These are phyloP conservation scores for Mimachlamys varia DNA, from an alignment of 2,888 invertebrate species.

Conservation along the genomic window DNA sequence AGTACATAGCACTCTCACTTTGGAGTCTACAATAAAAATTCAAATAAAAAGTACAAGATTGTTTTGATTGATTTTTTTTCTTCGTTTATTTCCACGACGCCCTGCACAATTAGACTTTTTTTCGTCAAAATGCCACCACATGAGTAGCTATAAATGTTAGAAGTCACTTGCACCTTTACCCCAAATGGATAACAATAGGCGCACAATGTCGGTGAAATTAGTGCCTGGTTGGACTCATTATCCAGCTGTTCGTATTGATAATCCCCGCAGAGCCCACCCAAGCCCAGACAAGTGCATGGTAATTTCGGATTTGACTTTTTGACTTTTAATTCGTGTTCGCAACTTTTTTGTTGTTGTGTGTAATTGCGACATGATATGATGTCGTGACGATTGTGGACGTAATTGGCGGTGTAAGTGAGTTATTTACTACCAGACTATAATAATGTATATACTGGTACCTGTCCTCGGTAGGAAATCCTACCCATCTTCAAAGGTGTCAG, in stretches of 20 bases:
- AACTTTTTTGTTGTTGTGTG: not conserved
- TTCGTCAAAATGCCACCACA: conserved; percentile 23
- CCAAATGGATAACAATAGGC: not conserved
- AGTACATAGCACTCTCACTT: not conserved
- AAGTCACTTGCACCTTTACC: conserved; percentile 24
- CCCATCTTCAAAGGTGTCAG: conserved; percentile 22
- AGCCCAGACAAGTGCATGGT: not conserved
- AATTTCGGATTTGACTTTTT: conserved; percentile 24
- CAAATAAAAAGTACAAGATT: not conserved
- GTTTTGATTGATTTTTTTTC: not conserved
- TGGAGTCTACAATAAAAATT: not conserved
- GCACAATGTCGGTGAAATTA: not conserved
- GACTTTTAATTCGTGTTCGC: conserved; percentile 19
- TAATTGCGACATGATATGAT: conserved; percentile 27
- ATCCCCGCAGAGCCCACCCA: conserved; percentile 22
- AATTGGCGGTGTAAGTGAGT: not conserved
- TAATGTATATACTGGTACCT: conserved; percentile 28
- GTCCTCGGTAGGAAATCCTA: not conserved
- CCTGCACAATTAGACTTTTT: not conserved
- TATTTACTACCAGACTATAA: not conserved
- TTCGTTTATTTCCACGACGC: not conserved
- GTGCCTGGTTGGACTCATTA: not conserved
- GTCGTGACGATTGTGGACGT: not conserved
- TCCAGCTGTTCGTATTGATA: conserved; percentile 22
- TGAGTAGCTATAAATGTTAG: conserved; percentile 23